Conservation (phyloP, 2,797 vertebrate genomes). For the Dicrostonyx torquatus region DNA sequence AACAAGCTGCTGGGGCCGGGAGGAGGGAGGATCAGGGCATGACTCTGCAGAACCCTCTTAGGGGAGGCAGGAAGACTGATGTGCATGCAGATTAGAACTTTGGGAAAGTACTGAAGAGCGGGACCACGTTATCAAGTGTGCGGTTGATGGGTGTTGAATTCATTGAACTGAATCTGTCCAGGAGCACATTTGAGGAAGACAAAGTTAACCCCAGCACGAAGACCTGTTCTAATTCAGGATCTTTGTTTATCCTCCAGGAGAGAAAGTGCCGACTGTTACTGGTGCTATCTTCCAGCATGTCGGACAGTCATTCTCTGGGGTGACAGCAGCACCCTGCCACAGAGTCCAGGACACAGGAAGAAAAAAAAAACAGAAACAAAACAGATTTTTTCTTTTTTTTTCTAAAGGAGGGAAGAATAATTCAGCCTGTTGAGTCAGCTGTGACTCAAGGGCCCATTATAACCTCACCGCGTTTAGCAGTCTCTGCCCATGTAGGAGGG, state of each 20-base stretch:
- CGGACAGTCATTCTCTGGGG: slow-evolving; percentile 15
- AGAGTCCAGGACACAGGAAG: not conserved
- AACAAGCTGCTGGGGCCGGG: not conserved
- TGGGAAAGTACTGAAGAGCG: slow-evolving; percentile 67
- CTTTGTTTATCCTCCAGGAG: slow-evolving; percentile 62
- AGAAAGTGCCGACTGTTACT: slow-evolving; percentile 44
- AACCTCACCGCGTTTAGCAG: not conserved
- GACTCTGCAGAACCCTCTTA: not conserved
- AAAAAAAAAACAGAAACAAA: not conserved
- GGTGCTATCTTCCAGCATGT: not conserved
- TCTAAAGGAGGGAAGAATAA: not conserved
- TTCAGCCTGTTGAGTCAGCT: not conserved
- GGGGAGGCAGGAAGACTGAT: slow-evolving; percentile 70
- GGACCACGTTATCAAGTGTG: slow-evolving; percentile 74
- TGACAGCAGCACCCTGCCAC: not conserved
- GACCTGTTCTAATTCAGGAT: slow-evolving; percentile 53
- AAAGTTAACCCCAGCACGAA: slow-evolving; percentile 78
- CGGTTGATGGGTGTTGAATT: slow-evolving; percentile 79
- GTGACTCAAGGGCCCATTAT: not conserved
- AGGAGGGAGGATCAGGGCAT: not conserved
- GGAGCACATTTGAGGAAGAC: slow-evolving; percentile 77
- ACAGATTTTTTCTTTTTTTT: not conserved
- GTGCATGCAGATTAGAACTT: slow-evolving; percentile 78
- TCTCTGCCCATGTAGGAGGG: too few species aligned
- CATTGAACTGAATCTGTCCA: slow-evolving; percentile 83